A percentile compares a stretch with the other conserved stretches of the same genome.
These are phyloP conservation scores for Oreochromis niloticus DNA, from an alignment of 2,113 vertebrate genomes.

Conservation along the genomic window DNA sequence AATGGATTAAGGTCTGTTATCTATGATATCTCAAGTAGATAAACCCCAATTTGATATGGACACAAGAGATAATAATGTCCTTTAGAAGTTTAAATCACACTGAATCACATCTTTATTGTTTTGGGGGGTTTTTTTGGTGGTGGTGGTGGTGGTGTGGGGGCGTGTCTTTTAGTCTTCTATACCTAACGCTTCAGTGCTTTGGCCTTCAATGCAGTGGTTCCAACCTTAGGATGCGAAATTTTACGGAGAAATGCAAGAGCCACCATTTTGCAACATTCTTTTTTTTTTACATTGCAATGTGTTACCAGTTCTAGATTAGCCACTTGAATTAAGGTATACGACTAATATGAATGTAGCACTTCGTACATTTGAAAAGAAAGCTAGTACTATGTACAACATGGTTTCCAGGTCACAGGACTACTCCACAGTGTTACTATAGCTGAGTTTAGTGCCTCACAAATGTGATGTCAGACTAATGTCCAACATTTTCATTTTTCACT, in stretches of 20 bases:
- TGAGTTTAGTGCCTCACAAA: neutral
- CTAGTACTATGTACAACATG: neutral
- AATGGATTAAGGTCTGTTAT: neutral
- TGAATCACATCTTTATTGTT: neutral
- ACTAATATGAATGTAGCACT: neutral
- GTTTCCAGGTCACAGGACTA: neutral
- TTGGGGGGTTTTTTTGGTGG: neutral
- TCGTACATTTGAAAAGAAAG: neutral
- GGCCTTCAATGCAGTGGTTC: neutral
- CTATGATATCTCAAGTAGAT: neutral
- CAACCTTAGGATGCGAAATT: no score
- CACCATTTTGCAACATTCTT: neutral
- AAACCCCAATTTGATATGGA: neutral
- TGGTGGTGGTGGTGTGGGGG: no score
- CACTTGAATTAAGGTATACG: neutral
- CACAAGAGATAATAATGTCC: neutral
- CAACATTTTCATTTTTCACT: rapidly evolving
- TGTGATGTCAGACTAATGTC: neutral
- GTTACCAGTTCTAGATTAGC: neutral
- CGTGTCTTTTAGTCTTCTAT: neutral
- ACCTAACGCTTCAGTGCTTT: neutral
- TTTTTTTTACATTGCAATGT: neutral
- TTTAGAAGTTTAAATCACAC: rapidly evolving
- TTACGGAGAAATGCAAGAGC: neutral
- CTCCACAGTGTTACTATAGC: neutral